A percentile compares a stretch with the other conserved stretches of the same genome.
Conservation (phyloP, 1,140 invertebrate genomes). For the Notospermus geniculatus region DNA sequence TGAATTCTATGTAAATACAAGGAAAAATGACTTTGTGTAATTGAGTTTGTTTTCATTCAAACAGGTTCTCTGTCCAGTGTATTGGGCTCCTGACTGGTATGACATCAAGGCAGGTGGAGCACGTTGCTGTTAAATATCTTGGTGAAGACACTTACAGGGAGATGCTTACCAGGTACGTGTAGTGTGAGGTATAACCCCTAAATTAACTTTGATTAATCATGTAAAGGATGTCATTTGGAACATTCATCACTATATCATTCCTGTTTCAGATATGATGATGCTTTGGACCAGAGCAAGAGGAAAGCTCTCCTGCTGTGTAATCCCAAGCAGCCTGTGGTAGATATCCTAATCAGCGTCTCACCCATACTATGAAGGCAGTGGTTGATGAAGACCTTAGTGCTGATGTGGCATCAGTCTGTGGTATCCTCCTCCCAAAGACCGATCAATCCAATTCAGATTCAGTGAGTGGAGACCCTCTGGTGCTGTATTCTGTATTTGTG, state of each 20-base stretch:
- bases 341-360: not conserved
- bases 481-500: not conserved
- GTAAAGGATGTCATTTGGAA: not conserved
- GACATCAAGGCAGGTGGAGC: not conserved
- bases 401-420: conserved; percentile 26
- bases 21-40: no score
- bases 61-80: conserved; percentile 1
- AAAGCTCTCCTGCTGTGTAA: conserved; percentile 14
- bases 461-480: no score
- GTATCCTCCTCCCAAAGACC: conserved; percentile 19
- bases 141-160: no score
- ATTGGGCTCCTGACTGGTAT: conserved; percentile 7
- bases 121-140: not conserved
- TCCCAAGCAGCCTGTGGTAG: conserved; percentile 2
- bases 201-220: not conserved
- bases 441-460: not conserved
- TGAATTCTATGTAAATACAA: no score
- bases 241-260: not conserved
- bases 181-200: not conserved
- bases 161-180: no score
- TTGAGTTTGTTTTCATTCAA: not conserved
- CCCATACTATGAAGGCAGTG: conserved; percentile 16
- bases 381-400: conserved; percentile 20
- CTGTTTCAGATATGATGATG: conserved; percentile 13
- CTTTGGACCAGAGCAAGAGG: not conserved